Conservation (phyloP, 2,888 invertebrate species). For the Ephialtes manifestator region DNA sequence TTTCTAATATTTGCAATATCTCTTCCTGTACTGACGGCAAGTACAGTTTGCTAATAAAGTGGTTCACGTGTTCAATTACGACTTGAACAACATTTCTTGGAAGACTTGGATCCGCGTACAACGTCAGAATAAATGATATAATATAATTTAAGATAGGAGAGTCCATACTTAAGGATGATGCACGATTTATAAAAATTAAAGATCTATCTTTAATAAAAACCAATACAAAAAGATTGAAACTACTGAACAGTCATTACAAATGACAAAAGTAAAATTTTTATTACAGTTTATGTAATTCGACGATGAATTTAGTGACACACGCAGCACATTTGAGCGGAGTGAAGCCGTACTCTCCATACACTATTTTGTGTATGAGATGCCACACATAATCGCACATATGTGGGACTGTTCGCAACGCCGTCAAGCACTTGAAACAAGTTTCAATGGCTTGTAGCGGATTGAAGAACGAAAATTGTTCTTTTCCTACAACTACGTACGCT, state of each 20-base stretch:
- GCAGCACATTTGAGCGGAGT: not conserved
- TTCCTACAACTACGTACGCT: too few relatives aligned
- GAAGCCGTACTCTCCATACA: not conserved
- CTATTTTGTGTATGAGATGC: not conserved
- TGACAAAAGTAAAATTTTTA: too few relatives aligned
- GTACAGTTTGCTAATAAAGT: constrained; percentile 31
- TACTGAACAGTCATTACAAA: not conserved
- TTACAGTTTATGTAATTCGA: not conserved
- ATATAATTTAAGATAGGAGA: not conserved
- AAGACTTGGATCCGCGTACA: constrained; percentile 35
- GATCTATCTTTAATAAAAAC: not conserved
- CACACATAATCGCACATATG: not conserved
- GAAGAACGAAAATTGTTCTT: too few relatives aligned
- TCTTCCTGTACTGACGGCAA: constrained; percentile 15
- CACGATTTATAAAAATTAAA: not conserved
- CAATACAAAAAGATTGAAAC: not conserved
- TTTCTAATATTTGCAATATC: constrained; percentile 1
- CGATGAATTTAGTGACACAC: not conserved
- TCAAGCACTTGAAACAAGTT: not conserved
- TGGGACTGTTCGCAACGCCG: too few relatives aligned
- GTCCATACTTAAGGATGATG: not conserved
- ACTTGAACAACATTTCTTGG: constrained; percentile 44
- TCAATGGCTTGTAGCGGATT: too few relatives aligned
- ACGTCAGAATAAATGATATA: constrained; percentile 32
- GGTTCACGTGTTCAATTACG: constrained; percentile 29